phyloP scores from a whole-genome alignment of 2,113 vertebrate species.

The Etheostoma spectabile region DNA sequence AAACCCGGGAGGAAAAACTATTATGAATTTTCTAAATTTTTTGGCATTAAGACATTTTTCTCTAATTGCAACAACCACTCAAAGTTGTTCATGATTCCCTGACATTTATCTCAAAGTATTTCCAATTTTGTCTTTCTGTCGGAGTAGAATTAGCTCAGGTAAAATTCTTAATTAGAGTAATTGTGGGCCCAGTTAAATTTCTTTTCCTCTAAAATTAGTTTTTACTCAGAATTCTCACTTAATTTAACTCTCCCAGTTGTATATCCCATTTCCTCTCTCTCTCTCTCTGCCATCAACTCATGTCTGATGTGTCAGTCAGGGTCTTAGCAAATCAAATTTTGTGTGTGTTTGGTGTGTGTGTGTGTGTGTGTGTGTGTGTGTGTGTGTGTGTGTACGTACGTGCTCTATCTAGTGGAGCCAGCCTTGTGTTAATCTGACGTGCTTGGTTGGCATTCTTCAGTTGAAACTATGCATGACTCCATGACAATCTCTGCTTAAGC shows the following conservation, averaged over 20 bases:
- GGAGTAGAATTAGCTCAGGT: slow-evolving; percentile 5
- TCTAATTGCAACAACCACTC: neutral
- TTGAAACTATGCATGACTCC: slow-evolving; percentile 80
- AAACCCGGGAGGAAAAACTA: neutral
- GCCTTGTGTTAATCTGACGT: slow-evolving; percentile 80
- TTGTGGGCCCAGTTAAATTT: slow-evolving; percentile 21
- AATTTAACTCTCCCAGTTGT: slow-evolving; percentile 44
- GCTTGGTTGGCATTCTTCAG: slow-evolving; percentile 77
- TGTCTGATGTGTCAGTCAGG: slow-evolving; percentile 73
- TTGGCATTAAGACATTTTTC: neutral
- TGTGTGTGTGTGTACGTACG: slow-evolving; percentile 16
- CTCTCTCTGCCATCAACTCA: slow-evolving; percentile 56
- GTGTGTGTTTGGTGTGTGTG: slow-evolving; percentile 34
- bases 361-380: slow-evolving; percentile 8
- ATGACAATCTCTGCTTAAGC: slow-evolving; percentile 73
- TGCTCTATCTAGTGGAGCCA: slow-evolving; percentile 72
- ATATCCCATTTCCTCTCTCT: slow-evolving; percentile 5
- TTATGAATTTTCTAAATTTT: neutral
- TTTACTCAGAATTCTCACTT: slow-evolving; percentile 20
- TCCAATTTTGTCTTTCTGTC: slow-evolving; percentile 1
- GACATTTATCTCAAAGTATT: neutral
- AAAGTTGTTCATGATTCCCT: neutral
- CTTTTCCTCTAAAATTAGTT: slow-evolving; percentile 25
- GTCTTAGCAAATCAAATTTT: slow-evolving; percentile 71
- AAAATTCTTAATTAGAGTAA: slow-evolving; percentile 15